Base-by-base conservation (phyloP, 53 echinoderm and acorn worm genomes). In the Stichopus horrens region DNA sequence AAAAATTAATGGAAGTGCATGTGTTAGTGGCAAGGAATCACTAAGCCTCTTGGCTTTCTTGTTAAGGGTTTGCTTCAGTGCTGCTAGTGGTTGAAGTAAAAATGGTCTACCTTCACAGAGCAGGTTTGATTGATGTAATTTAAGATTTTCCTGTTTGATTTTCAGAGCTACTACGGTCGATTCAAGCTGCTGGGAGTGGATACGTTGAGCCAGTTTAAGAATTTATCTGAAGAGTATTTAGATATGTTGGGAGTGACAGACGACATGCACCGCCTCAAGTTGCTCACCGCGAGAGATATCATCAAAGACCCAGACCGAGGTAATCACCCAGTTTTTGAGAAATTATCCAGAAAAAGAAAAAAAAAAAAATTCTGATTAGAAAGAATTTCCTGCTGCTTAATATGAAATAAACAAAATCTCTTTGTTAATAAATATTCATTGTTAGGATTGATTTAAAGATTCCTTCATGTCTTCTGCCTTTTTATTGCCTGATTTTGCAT, bases 271-370 rank as follows among this genome's bases (percentile, higher is more conserved):
- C 88, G 93, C 76, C 86, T 95, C 55, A 92, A 95, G 88, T 88
- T 97, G 9, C 90, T 95, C n/a, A 97, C 97, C 0, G 97, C 94
- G 5, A 95, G 94, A 4, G 89, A 95, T 79, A 90, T 97, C 56
- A 77, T 97, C 53, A 83, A 89, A 88, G 95, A 96, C 79, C 93
- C 96, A 9, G 93, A 93, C 79, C 86, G 89, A 76, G 94, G 96
- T 95, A 75, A 54, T 88, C 56, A 63, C 20, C 65, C 22, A 54
- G 52, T 79, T 53, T 2, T 55, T 53, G 9, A 54, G 4, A 37
- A 37, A 37, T 37, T 37, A 37, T 37, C 37, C 37, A 37, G 37
- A 37, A 37, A 67, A 67, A 14, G 68, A 67, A 11, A 67, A 14
- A 67, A 14, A 67, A 67, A 14, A 67, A 1, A 14, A 0, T 14